Conservation (phyloP, 2,113 vertebrate species). For the Muntiacus reevesi region DNA sequence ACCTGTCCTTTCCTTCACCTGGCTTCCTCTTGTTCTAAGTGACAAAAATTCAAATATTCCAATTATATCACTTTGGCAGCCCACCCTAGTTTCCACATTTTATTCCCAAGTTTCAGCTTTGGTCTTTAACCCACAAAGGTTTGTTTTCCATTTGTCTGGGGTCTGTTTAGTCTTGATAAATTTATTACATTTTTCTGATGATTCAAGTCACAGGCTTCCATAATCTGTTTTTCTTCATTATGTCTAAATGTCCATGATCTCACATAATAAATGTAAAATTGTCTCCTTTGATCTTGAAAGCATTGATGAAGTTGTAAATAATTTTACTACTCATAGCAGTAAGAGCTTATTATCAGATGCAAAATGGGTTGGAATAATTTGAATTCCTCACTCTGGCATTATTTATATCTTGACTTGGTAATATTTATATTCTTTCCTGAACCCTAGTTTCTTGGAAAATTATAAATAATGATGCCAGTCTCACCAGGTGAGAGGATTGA, state of each 20-base stretch:
- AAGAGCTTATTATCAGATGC: neutral
- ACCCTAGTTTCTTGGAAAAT: neutral
- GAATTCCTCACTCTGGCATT: neutral
- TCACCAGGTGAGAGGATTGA: neutral
- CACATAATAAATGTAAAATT: neutral
- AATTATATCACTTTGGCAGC: neutral
- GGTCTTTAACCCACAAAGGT: neutral
- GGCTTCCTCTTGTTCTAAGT: neutral
- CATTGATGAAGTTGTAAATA: neutral
- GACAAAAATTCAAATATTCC: neutral
- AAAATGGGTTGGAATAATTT: neutral
- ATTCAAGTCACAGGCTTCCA: neutral
- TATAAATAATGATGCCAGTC: neutral
- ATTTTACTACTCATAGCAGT: neutral
- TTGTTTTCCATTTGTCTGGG: neutral
- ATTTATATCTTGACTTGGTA: neutral
- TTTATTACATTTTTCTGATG: neutral
- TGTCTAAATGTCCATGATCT: neutral
- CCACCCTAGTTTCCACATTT: too few relatives aligned
- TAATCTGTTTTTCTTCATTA: neutral
- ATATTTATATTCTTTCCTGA: neutral
- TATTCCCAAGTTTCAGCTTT: too few relatives aligned
- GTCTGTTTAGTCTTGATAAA: neutral
- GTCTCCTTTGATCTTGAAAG: neutral
- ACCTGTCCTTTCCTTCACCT: neutral